A percentile compares a stretch with the other conserved stretches of the same genome.
These are phyloP conservation scores for Acridotheres tristis DNA, from an alignment of 2,797 vertebrate species.

Conservation along the genomic window DNA sequence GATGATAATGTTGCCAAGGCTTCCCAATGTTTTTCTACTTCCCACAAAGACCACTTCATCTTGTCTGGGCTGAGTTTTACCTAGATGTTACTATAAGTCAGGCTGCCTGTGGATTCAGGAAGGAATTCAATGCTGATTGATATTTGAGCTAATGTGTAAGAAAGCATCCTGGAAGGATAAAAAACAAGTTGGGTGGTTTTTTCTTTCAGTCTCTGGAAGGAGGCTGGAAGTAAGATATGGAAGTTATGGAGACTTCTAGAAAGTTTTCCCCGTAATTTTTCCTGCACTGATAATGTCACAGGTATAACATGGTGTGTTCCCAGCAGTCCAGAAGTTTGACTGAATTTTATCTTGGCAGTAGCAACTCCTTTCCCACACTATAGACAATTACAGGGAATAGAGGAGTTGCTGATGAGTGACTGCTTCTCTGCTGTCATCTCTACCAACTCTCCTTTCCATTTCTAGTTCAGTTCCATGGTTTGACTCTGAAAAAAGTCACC, in stretches of 20 bases:
- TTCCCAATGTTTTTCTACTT: neutral
- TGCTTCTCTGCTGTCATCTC: neutral
- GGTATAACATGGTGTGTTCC: neutral
- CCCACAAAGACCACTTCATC: neutral
- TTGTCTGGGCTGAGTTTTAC: neutral
- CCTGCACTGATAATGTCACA: neutral
- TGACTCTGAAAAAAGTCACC: neutral
- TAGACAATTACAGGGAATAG: neutral
- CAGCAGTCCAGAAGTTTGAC: neutral
- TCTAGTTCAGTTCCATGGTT: neutral
- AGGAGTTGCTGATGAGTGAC: neutral
- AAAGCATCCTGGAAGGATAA: neutral
- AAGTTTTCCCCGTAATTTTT: neutral
- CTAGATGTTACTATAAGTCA: neutral
- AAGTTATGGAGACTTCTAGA: neutral
- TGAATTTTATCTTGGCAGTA: neutral
- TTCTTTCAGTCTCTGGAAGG: neutral
- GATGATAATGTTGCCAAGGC: neutral
- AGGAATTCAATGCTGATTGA: neutral
- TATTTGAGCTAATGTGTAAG: neutral
- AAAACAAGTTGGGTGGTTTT: neutral
- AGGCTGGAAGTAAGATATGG: neutral
- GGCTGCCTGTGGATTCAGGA: neutral
- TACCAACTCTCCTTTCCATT: neutral
- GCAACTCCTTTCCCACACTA: accelerated